phyloP scores from a whole-genome alignment of 2,888 invertebrate genomes.

The Aphelenchoides bicaudatus region DNA sequence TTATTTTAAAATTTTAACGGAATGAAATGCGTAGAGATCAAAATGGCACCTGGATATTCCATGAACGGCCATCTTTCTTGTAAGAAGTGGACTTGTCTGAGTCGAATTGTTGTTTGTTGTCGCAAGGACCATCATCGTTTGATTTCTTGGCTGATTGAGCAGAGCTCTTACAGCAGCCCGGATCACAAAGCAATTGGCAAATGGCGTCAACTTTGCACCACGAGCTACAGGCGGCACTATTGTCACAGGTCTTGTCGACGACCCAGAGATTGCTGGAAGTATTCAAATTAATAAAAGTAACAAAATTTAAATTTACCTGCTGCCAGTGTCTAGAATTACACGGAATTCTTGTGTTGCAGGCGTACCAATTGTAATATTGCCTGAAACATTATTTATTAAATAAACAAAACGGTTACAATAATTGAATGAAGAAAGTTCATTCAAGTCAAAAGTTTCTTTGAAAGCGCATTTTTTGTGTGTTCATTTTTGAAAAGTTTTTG shows the following conservation, averaged over 20 bases:
- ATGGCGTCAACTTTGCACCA: neutral
- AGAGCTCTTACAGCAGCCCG: neutral
- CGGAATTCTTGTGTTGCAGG: constrained; percentile 62
- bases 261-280: constrained; percentile 90
- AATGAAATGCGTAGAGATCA: no score
- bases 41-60: constrained; percentile 41
- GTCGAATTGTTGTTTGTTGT: constrained; percentile 40
- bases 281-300: neutral
- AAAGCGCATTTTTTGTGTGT: no score
- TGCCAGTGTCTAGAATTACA: constrained; percentile 91
- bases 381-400: no score
- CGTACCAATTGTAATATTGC: constrained; percentile 62
- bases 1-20: no score
- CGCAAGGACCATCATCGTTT: constrained; percentile 28
- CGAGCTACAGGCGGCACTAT: neutral
- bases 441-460: no score
- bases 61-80: constrained; percentile 31
- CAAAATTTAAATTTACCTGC: neutral
- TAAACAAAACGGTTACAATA: no score
- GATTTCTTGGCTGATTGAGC: neutral
- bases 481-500: no score
- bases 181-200: neutral
- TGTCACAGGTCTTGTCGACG: constrained; percentile 77
- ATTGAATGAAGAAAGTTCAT: no score
- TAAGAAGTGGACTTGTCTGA: constrained; percentile 38